phyloP scores from a whole-genome alignment of 2,113 vertebrate genomes.

The Myrmophylax atrothorax region DNA sequence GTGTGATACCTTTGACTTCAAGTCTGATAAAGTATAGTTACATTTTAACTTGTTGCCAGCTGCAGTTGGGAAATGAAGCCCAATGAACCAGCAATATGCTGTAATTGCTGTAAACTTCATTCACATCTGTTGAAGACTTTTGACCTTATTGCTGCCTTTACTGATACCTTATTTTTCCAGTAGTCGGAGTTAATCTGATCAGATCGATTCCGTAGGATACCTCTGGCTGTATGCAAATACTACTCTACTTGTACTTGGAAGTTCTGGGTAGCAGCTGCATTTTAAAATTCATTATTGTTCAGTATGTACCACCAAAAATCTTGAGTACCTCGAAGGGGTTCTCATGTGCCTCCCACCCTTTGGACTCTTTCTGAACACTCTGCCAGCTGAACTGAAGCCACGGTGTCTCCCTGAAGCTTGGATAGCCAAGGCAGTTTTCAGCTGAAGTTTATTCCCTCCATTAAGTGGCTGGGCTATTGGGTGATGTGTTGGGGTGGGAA shows the following conservation, averaged over 20 bases:
- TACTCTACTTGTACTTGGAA: not conserved
- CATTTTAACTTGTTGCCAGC: conserved; percentile 23
- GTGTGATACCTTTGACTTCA: conserved; percentile 9
- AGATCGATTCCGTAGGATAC: not conserved
- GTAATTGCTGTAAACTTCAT: not conserved
- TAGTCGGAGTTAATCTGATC: not conserved
- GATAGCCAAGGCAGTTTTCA: not conserved
- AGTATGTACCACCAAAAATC: not conserved
- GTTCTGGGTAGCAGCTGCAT: not conserved
- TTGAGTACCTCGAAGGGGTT: not conserved
- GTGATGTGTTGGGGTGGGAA: not conserved
- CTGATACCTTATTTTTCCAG: not conserved
- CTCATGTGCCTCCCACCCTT: not conserved
- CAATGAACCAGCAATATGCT: not conserved
- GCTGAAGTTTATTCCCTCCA: not conserved
- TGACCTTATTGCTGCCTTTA: not conserved
- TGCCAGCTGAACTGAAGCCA: not conserved
- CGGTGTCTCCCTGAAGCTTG: not conserved
- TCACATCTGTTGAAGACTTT: not conserved
- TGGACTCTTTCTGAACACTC: not conserved
- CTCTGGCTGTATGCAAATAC: not conserved
- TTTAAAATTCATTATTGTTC: not conserved
- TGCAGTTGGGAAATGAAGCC: not conserved
- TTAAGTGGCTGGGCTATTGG: not conserved
- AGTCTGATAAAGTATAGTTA: conserved; percentile 6